Evolutionary conservation across 2,888 invertebrate genomes (phyloP).

Genomic region (Mayetiola destructor): DNA sequence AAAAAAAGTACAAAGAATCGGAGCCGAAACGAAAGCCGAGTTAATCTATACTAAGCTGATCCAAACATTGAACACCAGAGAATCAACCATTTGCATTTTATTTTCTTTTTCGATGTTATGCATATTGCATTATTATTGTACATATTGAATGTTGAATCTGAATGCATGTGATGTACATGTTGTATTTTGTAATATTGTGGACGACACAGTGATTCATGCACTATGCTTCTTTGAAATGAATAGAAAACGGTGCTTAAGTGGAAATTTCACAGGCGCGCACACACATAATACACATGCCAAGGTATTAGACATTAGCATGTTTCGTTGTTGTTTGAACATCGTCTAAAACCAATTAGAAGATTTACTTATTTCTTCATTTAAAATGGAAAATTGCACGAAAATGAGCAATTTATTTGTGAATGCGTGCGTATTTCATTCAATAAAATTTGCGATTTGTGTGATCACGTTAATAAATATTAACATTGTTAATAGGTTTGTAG

Average conservation of each 20-base stretch:
- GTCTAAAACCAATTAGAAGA: too few species aligned
- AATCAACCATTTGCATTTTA: slow-evolving; percentile 5
- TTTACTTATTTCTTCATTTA: too few species aligned
- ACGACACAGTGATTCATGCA: slow-evolving; percentile 6
- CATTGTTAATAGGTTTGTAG: slow-evolving; percentile 11
- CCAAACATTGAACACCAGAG: too few species aligned
- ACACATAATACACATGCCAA: background rate
- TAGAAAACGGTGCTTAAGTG: background rate
- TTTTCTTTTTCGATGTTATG: background rate
- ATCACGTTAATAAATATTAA: slow-evolving; percentile 8
- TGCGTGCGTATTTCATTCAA: background rate
- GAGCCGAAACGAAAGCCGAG: too few species aligned
- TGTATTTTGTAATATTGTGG: too few species aligned
- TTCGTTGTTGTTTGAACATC: too few species aligned
- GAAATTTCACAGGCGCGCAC: background rate
- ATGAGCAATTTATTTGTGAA: slow-evolving; percentile 3
- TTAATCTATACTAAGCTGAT: too few species aligned
- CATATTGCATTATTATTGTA: slow-evolving; percentile 4
- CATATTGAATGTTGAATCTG: too few species aligned
- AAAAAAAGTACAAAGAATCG: background rate
- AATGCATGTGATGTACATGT: too few species aligned
- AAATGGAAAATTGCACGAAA: slow-evolving; percentile 9
- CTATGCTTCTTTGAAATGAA: background rate
- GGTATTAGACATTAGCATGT: slow-evolving; percentile 6
- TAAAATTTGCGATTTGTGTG: background rate